Evolutionary conservation across 2,797 vertebrate genomes (phyloP), one percentile per base, ranked within the genome.

Genomic region (Arrhamphus sclerolepis): DNA sequence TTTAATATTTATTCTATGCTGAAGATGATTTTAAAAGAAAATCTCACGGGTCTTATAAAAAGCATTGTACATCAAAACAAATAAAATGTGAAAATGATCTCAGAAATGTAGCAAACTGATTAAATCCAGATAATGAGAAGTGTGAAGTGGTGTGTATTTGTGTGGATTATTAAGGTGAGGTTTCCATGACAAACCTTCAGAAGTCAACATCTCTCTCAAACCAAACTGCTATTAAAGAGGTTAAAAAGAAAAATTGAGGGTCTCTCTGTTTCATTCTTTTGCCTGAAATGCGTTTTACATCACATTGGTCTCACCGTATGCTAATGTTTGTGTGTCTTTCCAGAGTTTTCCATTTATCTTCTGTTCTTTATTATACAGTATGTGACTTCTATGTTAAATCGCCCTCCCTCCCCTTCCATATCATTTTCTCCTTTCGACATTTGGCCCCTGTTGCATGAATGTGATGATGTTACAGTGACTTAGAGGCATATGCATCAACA

Each of bases 161-260:
- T 42, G 46, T 40, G 34, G 58, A 17, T 42, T 13, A 5, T 63
- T 49, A 34, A 54, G 54, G 47, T 60, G 44, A 41, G 34, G 34
- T 40, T 50, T 51, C 50, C 52, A 19, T 29, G 34, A 40, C 28
- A 38, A 38, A 50, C 11, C 0, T 51, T 59, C 72, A 34, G 7
- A 3, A 34, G 31, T 34, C 31, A 34, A 1, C 31, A 34, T 38
- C 34, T 70, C 51, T 39, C 18, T 42, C 52, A 61, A 28, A 66
- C 60, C 48, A 60, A 49, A 52, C 68, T 61, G 54, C 62, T 66
- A 74, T 74, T 69, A 62, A 68, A 72, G 46, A 28, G 6, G 16
- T 39, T 67, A 46, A 14, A 38, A 38, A 38, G 10, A 61, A 66
- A 54, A 62, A 73, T 49, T 5, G 7, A 46, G 46, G 43, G 14